Percentiles rank a stretch among this genome's conserved stretches.
Conservation (phyloP, 2,113 vertebrate species). For the Pygoscelis adeliae region DNA sequence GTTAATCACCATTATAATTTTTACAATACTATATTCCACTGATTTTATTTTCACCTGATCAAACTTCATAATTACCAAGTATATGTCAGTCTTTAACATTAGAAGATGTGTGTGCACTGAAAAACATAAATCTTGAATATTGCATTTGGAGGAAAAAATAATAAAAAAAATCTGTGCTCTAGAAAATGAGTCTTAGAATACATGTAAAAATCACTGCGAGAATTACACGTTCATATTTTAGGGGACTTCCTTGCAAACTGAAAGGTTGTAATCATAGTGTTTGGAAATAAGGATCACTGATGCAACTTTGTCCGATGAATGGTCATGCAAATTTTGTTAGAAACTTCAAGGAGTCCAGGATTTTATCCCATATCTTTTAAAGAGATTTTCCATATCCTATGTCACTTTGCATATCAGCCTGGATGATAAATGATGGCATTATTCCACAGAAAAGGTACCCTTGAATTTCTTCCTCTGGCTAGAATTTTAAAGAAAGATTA, state of each 20-base stretch:
- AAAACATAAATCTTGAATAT: not conserved
- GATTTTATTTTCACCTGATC: not conserved
- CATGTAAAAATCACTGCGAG: not conserved
- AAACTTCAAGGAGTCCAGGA: not conserved
- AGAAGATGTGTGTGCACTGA: not conserved
- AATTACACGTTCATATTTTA: not conserved
- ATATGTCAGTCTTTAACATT: not conserved
- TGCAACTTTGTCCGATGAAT: not conserved
- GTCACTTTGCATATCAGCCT: not conserved
- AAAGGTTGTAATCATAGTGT: not conserved
- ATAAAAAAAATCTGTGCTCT: not conserved
- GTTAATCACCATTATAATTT: not conserved
- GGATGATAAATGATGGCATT: not conserved
- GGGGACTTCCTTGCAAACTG: not conserved
- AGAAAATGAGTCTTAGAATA: not conserved
- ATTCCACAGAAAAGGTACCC: not conserved
- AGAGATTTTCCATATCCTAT: not conserved
- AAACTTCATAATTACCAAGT: not conserved
- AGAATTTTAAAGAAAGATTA: slow-evolving; percentile 36
- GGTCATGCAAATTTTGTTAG: not conserved
- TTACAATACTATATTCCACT: not conserved
- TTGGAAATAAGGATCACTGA: not conserved
- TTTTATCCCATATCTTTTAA: not conserved
- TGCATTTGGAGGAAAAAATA: not conserved
- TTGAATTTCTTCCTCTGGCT: slow-evolving; percentile 26